These are phyloP conservation scores for Sceloporus undulatus DNA, from an alignment of 2,113 vertebrate genomes.

Conservation along the genomic window DNA sequence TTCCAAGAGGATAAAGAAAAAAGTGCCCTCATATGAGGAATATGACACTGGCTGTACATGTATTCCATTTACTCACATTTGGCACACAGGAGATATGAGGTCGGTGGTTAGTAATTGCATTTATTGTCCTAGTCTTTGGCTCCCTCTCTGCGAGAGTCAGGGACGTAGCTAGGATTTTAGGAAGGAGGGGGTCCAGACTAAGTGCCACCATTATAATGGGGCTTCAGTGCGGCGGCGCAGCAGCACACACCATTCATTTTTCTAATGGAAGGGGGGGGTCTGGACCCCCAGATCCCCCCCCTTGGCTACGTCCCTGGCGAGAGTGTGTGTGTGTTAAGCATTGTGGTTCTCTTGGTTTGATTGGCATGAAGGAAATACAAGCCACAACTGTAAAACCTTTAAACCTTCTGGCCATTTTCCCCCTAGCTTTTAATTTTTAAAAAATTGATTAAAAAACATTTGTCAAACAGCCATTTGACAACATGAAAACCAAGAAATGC, in stretches of 20 bases:
- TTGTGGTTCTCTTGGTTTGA: neutral
- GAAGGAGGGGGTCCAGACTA: no score
- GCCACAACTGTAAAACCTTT: neutral
- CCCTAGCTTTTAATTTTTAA: no score
- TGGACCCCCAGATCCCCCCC: no score
- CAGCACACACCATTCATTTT: no score
- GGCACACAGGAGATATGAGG: neutral
- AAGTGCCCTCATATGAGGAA: constrained; percentile 32
- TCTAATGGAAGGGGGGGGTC: no score
- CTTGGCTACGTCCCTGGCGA: no score
- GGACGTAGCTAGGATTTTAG: no score
- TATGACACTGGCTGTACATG: neutral
- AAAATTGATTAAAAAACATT: neutral
- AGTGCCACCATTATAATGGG: no score
- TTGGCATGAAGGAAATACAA: neutral
- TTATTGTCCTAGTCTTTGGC: neutral
- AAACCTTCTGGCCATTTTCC: neutral
- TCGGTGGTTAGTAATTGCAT: neutral
- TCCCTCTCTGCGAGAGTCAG: neutral
- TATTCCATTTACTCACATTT: constrained; percentile 2
- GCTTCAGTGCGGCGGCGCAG: no score
- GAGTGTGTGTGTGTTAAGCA: neutral
- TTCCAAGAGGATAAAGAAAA: constrained; percentile 55
- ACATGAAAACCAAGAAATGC: no score
- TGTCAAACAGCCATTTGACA: no score